A percentile compares a stretch with the other conserved stretches of the same genome.
Evolutionary conservation across 2,113 vertebrate genomes (phyloP).

Genomic region (Trematocara marginatum): DNA sequence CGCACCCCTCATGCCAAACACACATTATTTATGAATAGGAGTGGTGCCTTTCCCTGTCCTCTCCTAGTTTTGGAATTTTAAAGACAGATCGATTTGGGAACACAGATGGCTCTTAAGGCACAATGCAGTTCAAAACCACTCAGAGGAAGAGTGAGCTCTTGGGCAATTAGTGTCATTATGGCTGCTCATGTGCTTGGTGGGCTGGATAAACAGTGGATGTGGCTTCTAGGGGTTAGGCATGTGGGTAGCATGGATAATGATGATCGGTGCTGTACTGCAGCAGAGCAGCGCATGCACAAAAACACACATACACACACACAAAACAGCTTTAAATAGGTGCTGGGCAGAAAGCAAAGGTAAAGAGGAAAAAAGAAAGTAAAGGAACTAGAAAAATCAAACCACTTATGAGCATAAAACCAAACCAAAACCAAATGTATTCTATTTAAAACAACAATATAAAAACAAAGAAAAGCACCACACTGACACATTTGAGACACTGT

Average conservation of each 20-base stretch:
- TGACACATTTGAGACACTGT: neutral
- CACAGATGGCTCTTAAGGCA: conserved; percentile 52
- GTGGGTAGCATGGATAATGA: conserved; percentile 41
- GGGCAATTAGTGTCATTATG: conserved; percentile 60
- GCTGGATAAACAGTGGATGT: conserved; percentile 44
- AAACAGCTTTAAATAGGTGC: neutral
- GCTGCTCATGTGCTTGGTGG: conserved; percentile 51
- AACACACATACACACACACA: neutral
- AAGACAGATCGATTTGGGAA: conserved; percentile 35
- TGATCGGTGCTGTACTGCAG: conserved; percentile 4
- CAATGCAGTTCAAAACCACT: conserved; percentile 34
- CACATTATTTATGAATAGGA: conserved; percentile 59
- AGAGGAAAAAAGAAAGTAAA: neutral
- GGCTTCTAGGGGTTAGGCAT: conserved; percentile 31
- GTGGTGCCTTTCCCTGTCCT: conserved; percentile 6
- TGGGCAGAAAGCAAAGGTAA: neutral
- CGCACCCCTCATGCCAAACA: neutral
- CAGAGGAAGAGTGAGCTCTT: conserved; percentile 53
- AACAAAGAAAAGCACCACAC: neutral
- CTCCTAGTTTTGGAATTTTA: conserved; percentile 53
- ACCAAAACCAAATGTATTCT: neutral
- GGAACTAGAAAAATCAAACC: neutral
- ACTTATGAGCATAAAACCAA: neutral
- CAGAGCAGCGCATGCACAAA: neutral
- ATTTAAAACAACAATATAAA: neutral